phyloP scores from a whole-genome alignment of 2,113 vertebrate genomes.

The Xiphophorus hellerii region DNA sequence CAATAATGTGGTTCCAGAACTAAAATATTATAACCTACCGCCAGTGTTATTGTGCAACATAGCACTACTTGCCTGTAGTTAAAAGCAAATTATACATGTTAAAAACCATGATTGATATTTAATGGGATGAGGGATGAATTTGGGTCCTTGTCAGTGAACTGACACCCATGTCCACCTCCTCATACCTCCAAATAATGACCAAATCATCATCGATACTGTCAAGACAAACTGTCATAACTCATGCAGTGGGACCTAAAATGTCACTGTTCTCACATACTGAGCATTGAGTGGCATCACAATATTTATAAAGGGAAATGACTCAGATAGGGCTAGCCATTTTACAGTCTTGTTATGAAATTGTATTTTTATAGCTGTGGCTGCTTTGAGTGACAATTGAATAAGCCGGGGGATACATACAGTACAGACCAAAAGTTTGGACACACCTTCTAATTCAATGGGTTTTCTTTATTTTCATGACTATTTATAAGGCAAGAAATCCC shows the following conservation, averaged over 20 bases:
- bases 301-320: conserved; percentile 2
- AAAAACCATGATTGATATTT: not conserved
- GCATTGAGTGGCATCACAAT: not conserved
- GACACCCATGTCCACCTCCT: not conserved
- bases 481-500: no score
- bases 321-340: not conserved
- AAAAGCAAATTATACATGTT: no score
- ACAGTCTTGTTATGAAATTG: not conserved
- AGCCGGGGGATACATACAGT: not conserved
- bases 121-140: not conserved
- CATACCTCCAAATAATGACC: not conserved
- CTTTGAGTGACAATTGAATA: not conserved
- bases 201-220: not conserved
- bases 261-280: not conserved
- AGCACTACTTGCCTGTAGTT: not conserved
- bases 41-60: not conserved
- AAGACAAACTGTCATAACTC: not conserved
- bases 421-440: no score
- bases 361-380: not conserved
- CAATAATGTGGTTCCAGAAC: not conserved
- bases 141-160: not conserved
- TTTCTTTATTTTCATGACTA: no score
- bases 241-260: not conserved
- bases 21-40: no score
- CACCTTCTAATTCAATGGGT: no score